Evolutionary conservation across 2,888 invertebrate genomes (phyloP).

Genomic region (Brachyopa scutellaris): DNA sequence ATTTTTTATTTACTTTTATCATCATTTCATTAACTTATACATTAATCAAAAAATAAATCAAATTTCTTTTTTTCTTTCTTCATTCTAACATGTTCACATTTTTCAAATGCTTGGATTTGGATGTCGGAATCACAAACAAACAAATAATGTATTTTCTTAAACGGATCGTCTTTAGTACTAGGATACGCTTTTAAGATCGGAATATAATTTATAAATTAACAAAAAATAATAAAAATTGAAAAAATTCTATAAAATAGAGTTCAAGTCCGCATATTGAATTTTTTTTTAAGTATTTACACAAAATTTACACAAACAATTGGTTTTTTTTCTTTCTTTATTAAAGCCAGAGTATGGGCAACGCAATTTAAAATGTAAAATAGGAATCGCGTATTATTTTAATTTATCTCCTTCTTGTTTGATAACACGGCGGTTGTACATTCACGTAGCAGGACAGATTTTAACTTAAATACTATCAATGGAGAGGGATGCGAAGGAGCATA

Average conservation of each 20-base stretch:
- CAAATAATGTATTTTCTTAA: conserved; percentile 29
- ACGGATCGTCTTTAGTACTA: conserved; percentile 29
- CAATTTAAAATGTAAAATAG: not conserved
- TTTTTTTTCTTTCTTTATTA: not conserved
- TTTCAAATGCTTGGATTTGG: conserved; percentile 49
- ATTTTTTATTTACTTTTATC: conserved; percentile 47
- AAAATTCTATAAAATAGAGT: not conserved
- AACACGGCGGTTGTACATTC: conserved; percentile 18
- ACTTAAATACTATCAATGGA: conserved; percentile 63
- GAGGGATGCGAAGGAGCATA: conserved; percentile 8
- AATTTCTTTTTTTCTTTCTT: conserved; percentile 36
- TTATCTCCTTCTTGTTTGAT: conserved; percentile 9
- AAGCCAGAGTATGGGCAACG: not conserved
- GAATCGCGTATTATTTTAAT: not conserved
- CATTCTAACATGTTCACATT: conserved; percentile 50
- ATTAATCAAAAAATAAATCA: conserved; percentile 71
- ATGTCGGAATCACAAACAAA: conserved; percentile 56
- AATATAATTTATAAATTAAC: conserved; percentile 37
- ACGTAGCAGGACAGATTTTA: conserved; percentile 26
- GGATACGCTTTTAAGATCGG: conserved; percentile 50
- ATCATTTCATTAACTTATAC: conserved; percentile 68
- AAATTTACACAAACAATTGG: conserved; percentile 19
- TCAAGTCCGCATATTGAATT: conserved; percentile 29
- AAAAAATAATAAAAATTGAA: conserved; percentile 16
- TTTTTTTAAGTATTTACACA: conserved; percentile 54